Evolutionary conservation across 2,113 vertebrate species (phyloP), one percentile per base, ranked within the genome.

Genomic region (Lonchura striata): DNA sequence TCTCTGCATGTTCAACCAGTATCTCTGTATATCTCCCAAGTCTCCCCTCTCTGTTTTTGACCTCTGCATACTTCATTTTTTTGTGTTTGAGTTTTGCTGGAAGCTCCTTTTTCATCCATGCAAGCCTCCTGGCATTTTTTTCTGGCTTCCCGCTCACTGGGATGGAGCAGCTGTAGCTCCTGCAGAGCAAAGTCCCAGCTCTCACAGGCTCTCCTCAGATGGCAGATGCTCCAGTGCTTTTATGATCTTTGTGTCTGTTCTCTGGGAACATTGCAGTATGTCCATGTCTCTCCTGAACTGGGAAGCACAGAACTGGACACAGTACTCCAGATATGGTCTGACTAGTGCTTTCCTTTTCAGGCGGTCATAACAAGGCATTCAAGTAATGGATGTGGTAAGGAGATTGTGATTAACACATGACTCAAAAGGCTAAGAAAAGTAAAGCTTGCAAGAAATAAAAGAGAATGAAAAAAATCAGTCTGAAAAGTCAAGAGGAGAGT

Each of bases 101-200:
- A 42, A 71, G 54, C 28, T 66, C 17, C 21, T 53, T 60, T 47
- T 63, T 90, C 33, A 63, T 61, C 41, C n/a, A 4, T 65, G 53
- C 41, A 65, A 54, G 37, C 54, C 31, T 91, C 31, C 65, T 46
- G 69, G 18, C 20, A 31, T 82, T 94, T 81, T 82, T 75, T 23
- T n/a, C 56, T 66, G 56, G 11, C 50, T 68, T 79, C 7, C 13
- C 0, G 0, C 53, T 85, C 3, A 1, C 2, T 79, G 61, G 61
- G 52, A 33, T 52, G 79, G 28, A 93, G 59, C 78, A 69, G n/a
- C 82, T 81, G n/a, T n/a, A 77, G n/a, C 41, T 80, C 53, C 74
- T 80, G 33, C 21, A 47, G 49, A 15, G 22, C 63, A 33, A 30
- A 54, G 35, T 49, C 78, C 31, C 20, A 49, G n/a, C 23, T 88